These are phyloP conservation scores for Chironomus riparius DNA, from an alignment of 2,888 invertebrate species.

Conservation along the genomic window DNA sequence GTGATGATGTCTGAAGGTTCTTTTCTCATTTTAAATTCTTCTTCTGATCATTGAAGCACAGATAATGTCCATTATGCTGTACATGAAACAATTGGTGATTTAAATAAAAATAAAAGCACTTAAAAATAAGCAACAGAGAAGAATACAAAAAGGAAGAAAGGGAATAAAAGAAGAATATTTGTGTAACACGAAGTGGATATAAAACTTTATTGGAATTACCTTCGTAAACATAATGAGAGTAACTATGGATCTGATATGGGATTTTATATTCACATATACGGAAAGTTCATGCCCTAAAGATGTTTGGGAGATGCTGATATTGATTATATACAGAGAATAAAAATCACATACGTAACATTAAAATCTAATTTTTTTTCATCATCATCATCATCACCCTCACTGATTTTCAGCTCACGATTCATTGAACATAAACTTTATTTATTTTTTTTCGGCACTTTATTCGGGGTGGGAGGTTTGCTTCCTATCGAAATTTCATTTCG, in stretches of 20 bases:
- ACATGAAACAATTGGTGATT: conserved; percentile 14
- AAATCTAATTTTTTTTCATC: neutral
- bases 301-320: neutral
- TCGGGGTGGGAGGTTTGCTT: no score
- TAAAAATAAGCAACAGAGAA: neutral
- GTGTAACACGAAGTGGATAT: conserved; percentile 4
- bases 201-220: conserved; percentile 10
- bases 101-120: neutral
- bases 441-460: no score
- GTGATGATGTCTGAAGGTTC: conserved; percentile 13
- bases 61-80: conserved; percentile 13
- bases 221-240: neutral
- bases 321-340: neutral
- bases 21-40: neutral
- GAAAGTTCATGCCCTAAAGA: neutral
- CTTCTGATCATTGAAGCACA: neutral
- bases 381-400: neutral
- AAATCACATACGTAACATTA: neutral
- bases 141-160: neutral
- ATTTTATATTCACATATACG: neutral
- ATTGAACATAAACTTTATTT: neutral
- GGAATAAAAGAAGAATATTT: neutral
- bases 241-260: neutral
- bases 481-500: no score
- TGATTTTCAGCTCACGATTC: neutral